Evolutionary conservation across 2,113 vertebrate species (phyloP).

Genomic region (Channa maculata): DNA sequence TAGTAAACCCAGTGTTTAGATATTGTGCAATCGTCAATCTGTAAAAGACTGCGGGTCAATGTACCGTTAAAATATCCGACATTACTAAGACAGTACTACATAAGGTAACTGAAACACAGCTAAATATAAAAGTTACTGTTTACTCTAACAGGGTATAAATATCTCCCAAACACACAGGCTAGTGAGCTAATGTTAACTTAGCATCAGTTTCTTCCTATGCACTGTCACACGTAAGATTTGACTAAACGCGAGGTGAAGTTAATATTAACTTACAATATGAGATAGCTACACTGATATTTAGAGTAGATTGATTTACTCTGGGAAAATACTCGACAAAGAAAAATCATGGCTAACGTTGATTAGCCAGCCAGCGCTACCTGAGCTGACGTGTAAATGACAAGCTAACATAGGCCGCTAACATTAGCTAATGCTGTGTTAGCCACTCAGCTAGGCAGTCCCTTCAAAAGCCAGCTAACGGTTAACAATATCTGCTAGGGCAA

Average conservation of each 20-base stretch:
- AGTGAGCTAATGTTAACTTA: slow-evolving; percentile 37
- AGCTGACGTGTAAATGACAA: slow-evolving; percentile 76
- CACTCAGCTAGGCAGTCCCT: slow-evolving; percentile 18
- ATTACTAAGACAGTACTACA: neutral
- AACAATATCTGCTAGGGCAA: slow-evolving; percentile 18
- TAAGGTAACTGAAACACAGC: neutral
- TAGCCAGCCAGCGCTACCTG: slow-evolving; percentile 44
- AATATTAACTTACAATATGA: neutral
- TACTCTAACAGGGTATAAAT: neutral
- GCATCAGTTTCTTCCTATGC: neutral
- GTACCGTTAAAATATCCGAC: too few species aligned
- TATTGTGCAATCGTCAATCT: too few species aligned
- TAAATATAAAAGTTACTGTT: too few species aligned
- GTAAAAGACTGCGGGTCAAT: too few species aligned
- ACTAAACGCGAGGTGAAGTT: neutral
- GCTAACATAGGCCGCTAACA: slow-evolving; percentile 66
- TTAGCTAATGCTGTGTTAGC: slow-evolving; percentile 34
- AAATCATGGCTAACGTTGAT: slow-evolving; percentile 16
- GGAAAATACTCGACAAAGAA: neutral
- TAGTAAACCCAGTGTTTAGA: too few species aligned
- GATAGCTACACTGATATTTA: rapidly evolving
- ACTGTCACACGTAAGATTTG: neutral
- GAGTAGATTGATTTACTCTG: rapidly evolving
- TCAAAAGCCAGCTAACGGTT: slow-evolving; percentile 51
- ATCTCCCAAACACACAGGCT: slow-evolving; percentile 44